phyloP scores from a whole-genome alignment of 2,888 invertebrate species.

The Pseudoips prasinana region DNA sequence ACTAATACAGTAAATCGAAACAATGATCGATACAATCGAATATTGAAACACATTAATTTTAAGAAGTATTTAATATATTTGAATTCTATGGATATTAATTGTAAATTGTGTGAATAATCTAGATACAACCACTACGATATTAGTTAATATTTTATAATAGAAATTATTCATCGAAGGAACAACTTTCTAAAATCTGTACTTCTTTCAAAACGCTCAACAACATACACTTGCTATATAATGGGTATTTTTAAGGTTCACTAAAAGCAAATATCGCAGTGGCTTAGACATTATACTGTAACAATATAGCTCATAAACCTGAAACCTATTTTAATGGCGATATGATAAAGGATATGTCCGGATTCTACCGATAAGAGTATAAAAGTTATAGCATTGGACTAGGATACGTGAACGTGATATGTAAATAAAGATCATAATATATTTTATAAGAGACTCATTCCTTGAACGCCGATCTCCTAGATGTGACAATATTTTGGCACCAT shows the following conservation, averaged over 20 bases:
- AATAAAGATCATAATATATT: constrained; percentile 23
- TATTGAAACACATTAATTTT: too few relatives aligned
- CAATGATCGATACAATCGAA: too few relatives aligned
- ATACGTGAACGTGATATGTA: constrained; percentile 42
- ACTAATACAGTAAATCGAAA: too few relatives aligned
- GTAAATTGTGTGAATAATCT: too few relatives aligned
- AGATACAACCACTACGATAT: too few relatives aligned
- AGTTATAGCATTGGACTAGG: constrained; percentile 25
- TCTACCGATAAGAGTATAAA: constrained; percentile 16
- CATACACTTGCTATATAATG: too few relatives aligned
- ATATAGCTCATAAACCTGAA: constrained; percentile 51
- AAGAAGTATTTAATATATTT: too few relatives aligned
- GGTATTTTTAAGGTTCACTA: constrained; percentile 43
- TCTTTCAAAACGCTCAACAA: too few relatives aligned
- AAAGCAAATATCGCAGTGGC: constrained; percentile 40
- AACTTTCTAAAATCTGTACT: too few relatives aligned
- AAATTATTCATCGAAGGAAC: too few relatives aligned
- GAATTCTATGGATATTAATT: too few relatives aligned
- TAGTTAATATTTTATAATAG: too few relatives aligned
- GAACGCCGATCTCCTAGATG: constrained; percentile 27
- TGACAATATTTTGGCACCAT: constrained; percentile 51
- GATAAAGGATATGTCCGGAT: constrained; percentile 55
- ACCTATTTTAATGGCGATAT: constrained; percentile 55
- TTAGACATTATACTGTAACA: constrained; percentile 40
- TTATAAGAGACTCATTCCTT: constrained; percentile 31